Conservation (phyloP, 2,888 invertebrate genomes). For the Leptodirus hochenwartii region DNA sequence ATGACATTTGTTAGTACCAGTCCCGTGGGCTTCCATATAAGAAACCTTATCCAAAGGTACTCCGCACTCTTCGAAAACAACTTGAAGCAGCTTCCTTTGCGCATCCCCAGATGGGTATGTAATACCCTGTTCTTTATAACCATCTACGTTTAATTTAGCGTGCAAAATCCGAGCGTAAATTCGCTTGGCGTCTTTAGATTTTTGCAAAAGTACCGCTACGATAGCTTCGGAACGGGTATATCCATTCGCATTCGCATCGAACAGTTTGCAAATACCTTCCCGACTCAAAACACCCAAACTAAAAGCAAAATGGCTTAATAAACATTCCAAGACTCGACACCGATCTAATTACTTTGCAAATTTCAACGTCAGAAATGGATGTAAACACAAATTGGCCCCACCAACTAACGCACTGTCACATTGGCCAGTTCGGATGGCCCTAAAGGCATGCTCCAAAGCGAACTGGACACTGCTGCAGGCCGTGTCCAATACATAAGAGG, state of each 20-base stretch:
- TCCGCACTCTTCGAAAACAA: constrained; percentile 44
- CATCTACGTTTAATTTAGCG: constrained; percentile 12
- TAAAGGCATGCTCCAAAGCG: constrained; percentile 63
- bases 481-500: constrained; percentile 73
- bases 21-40: constrained; percentile 72
- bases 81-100: constrained; percentile 36
- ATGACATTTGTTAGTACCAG: constrained; percentile 30
- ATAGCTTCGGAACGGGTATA: constrained; percentile 71
- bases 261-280: constrained; percentile 76
- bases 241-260: constrained; percentile 67
- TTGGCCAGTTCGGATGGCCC: constrained; percentile 52
- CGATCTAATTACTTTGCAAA: constrained; percentile 40
- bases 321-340: not conserved
- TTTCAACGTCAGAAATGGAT: constrained; percentile 71
- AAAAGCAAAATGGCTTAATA: not conserved
- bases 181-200: constrained; percentile 29
- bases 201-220: constrained; percentile 51
- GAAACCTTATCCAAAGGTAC: constrained; percentile 46
- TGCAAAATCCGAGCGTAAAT: constrained; percentile 27
- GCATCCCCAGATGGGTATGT: constrained; percentile 23
- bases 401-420: constrained; percentile 81
- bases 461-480: constrained; percentile 81
- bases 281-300: constrained; percentile 58
- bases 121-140: constrained; percentile 13
- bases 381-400: constrained; percentile 64